phyloP scores from a whole-genome alignment of 2,797 vertebrate species.

The Xiphorhynchus erythropygius region DNA sequence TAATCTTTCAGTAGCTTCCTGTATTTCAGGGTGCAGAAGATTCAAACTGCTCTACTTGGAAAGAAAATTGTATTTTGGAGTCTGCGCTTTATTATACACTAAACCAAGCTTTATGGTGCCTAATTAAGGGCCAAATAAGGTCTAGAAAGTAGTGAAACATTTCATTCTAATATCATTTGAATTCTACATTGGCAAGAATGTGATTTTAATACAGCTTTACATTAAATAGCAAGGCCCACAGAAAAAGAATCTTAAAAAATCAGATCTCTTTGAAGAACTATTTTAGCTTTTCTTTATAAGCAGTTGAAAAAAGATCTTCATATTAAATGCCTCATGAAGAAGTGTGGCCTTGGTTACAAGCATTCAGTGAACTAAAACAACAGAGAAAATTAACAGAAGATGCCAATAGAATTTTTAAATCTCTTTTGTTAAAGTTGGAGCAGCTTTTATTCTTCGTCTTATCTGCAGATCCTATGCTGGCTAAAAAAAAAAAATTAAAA shows the following conservation, averaged over 20 bases:
- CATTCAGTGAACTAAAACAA: slow-evolving; percentile 34
- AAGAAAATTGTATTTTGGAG: neutral
- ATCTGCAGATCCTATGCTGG: neutral
- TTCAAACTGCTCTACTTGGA: neutral
- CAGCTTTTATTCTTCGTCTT: neutral
- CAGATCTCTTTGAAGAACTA: neutral
- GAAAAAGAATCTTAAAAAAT: neutral
- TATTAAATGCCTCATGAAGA: slow-evolving; percentile 5
- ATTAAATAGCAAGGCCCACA: neutral
- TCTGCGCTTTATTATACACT: neutral
- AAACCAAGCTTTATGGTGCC: neutral
- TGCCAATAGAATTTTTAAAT: neutral
- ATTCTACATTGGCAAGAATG: neutral
- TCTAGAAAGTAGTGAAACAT: neutral
- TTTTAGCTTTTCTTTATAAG: neutral
- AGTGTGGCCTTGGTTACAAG: neutral
- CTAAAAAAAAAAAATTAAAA: neutral
- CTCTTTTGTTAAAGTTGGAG: neutral
- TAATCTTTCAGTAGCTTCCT: neutral
- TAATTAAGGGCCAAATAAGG: slow-evolving; percentile 17
- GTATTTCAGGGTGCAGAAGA: neutral
- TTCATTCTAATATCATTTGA: neutral
- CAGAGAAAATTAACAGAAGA: slow-evolving; percentile 15
- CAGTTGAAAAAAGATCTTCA: neutral
- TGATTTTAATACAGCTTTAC: neutral